Percentiles rank a stretch among this genome's conserved stretches.
phyloP scores from a whole-genome alignment of 2,797 vertebrate species.

The Graptemys geographica region DNA sequence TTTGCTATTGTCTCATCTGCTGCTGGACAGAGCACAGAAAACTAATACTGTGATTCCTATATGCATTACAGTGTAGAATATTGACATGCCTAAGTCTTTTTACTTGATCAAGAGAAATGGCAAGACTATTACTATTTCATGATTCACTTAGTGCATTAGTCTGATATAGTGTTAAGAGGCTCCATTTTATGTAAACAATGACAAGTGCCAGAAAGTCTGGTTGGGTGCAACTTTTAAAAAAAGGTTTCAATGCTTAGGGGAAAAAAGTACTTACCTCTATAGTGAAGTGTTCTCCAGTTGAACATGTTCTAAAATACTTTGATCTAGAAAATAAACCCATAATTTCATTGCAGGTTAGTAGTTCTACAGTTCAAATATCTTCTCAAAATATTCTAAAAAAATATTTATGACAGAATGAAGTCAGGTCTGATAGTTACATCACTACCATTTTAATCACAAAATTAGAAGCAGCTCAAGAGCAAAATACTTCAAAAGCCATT shows the following conservation, averaged over 20 bases:
- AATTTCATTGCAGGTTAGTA: conserved; percentile 15
- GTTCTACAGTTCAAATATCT: neutral
- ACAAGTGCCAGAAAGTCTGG: neutral
- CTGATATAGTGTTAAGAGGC: neutral
- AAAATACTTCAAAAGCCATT: neutral
- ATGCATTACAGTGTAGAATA: neutral
- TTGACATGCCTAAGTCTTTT: neutral
- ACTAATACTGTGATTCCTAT: neutral
- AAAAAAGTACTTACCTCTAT: conserved; percentile 89
- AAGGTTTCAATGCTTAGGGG: neutral
- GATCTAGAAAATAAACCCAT: conserved; percentile 83
- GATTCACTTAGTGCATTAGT: neutral
- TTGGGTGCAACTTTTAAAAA: neutral
- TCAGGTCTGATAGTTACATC: accelerated
- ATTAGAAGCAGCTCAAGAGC: neutral
- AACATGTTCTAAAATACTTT: conserved; percentile 94
- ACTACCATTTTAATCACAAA: neutral
- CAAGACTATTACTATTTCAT: neutral
- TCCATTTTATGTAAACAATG: neutral
- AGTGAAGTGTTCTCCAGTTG: conserved; percentile 93
- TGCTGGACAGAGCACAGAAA: neutral
- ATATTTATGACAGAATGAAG: neutral
- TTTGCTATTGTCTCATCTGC: neutral
- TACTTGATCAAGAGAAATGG: neutral
- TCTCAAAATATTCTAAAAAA: neutral